Evolutionary conservation across 2,113 vertebrate species (phyloP).

Genomic region (Callipepla squamata): DNA sequence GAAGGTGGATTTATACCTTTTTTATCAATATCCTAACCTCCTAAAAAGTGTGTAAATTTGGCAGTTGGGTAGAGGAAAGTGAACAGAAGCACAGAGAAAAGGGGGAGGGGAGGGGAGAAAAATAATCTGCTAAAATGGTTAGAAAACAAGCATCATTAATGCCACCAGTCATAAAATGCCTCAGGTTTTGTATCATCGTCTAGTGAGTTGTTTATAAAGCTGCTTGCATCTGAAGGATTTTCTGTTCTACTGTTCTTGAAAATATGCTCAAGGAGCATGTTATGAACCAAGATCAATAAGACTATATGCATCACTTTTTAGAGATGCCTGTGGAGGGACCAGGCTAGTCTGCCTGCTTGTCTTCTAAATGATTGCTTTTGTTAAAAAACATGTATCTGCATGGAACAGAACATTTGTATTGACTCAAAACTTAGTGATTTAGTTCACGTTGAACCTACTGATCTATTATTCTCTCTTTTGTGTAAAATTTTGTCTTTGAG

Average conservation of each 20-base stretch:
- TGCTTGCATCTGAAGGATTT: constrained; percentile 16
- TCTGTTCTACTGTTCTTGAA: constrained; percentile 4
- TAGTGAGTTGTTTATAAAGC: not conserved
- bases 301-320: not conserved
- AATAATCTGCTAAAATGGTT: fast-evolving
- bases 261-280: constrained; percentile 12
- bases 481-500: not conserved
- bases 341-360: not conserved
- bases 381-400: not conserved
- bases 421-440: not conserved
- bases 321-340: fast-evolving
- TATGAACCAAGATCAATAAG: not conserved
- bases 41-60: not conserved
- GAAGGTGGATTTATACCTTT: not conserved
- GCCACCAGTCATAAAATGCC: not conserved
- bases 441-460: not conserved
- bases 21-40: not conserved
- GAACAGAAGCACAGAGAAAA: not conserved
- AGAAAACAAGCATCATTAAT: not conserved
- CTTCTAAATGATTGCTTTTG: not conserved
- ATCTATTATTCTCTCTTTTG: not conserved
- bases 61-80: not conserved
- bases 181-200: not conserved
- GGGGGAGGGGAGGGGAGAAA: not conserved
- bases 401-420: not conserved